phyloP scores from a whole-genome alignment of 92 coral and sea anemone genomes.

The Palythoa grandiflora region DNA sequence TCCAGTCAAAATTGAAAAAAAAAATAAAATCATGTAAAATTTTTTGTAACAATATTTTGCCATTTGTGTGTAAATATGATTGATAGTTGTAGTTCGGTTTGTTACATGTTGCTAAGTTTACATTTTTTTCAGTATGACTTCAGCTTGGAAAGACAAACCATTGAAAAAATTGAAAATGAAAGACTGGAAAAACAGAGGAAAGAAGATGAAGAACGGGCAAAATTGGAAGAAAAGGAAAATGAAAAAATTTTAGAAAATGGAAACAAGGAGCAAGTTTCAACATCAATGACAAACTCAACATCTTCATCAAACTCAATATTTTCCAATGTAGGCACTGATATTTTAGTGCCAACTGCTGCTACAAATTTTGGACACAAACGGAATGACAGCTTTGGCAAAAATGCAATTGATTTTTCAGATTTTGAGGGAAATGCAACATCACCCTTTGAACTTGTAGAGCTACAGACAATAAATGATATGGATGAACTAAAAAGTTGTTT shows the following conservation, averaged over 20 bases:
- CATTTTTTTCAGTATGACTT: constrained; percentile 83
- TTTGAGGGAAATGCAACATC: constrained; percentile 89
- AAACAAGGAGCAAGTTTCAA: constrained; percentile 10
- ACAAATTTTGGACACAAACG: constrained; percentile 72
- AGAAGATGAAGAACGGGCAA: constrained; percentile 58
- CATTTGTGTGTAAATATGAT: too few species aligned
- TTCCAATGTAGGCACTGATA: constrained; percentile 88
- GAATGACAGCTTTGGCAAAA: constrained; percentile 81
- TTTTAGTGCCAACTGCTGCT: constrained; percentile 89
- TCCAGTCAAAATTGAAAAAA: too few species aligned
- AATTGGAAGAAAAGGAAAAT: constrained; percentile 49
- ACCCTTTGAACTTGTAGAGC: constrained; percentile 97
- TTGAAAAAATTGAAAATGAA: constrained; percentile 70
- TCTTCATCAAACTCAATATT: constrained; percentile 50
- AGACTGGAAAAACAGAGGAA: constrained; percentile 56
- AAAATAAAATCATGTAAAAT: too few species aligned
- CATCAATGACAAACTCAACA: constrained; percentile 49
- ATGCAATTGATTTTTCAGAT: constrained; percentile 89
- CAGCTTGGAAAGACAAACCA: constrained; percentile 77
- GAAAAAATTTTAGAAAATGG: constrained; percentile 51
- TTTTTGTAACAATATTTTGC: too few species aligned
- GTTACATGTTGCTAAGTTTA: neutral
- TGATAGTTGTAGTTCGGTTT: too few species aligned
- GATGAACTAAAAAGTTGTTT: constrained; percentile 93
- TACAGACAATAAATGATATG: constrained; percentile 94